phyloP scores from a whole-genome alignment of 1,140 invertebrate species.

The Paramacrobiotus metropolitanus region DNA sequence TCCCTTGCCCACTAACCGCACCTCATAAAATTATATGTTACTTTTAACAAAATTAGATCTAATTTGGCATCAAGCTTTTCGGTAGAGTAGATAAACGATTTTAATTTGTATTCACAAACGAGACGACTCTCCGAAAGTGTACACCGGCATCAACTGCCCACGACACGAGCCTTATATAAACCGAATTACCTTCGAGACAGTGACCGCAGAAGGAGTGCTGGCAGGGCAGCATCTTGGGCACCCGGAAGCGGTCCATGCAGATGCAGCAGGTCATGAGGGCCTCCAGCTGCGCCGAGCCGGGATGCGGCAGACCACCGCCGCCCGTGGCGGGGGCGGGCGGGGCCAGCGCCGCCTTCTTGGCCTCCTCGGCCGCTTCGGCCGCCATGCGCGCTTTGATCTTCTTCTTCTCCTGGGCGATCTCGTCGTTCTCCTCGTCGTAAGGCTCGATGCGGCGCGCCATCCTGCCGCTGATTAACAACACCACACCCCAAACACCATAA shows the following conservation, averaged over 20 bases:
- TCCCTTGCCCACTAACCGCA: too few relatives aligned
- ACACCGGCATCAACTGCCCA: too few relatives aligned
- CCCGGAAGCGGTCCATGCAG: slow-evolving; percentile 82
- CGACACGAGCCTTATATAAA: too few relatives aligned
- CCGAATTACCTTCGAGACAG: slow-evolving; percentile 70
- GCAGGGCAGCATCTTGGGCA: slow-evolving; percentile 90
- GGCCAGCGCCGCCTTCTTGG: not conserved
- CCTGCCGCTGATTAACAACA: not conserved
- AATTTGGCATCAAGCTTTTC: too few relatives aligned
- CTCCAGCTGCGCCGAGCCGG: slow-evolving; percentile 49
- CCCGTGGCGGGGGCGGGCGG: not conserved
- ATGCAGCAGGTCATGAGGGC: slow-evolving; percentile 91
- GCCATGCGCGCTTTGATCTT: not conserved
- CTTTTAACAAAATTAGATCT: too few relatives aligned
- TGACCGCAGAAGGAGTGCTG: slow-evolving; percentile 98
- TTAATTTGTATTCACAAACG: too few relatives aligned
- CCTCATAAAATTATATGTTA: too few relatives aligned
- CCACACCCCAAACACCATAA: too few relatives aligned
- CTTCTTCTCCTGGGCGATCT: not conserved
- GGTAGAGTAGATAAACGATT: too few relatives aligned
- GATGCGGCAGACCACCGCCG: too few relatives aligned
- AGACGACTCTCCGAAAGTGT: too few relatives aligned
- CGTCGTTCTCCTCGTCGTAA: not conserved
- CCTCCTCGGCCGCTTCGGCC: not conserved
- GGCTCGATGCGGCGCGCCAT: not conserved